These are phyloP conservation scores for Dendroctonus ponderosae DNA, from an alignment of 1,140 invertebrate species.

Conservation along the genomic window DNA sequence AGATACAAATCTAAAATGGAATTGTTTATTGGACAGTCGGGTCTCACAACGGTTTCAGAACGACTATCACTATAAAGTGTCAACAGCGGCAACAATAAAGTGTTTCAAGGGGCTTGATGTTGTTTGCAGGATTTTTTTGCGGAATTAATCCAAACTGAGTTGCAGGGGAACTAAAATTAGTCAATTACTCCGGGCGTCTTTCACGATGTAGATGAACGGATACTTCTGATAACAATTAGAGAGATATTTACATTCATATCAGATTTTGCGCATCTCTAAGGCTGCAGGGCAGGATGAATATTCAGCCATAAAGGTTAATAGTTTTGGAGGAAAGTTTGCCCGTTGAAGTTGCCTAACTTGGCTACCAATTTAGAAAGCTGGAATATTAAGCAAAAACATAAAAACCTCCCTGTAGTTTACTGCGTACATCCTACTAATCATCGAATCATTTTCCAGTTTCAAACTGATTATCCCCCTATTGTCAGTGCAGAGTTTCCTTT, in stretches of 20 bases:
- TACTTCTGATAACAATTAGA: constrained; percentile 12
- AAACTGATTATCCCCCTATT: too few species aligned
- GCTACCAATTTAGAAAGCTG: too few species aligned
- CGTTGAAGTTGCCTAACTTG: too few species aligned
- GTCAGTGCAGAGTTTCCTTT: not conserved
- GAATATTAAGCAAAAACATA: too few species aligned
- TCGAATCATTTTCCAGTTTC: too few species aligned
- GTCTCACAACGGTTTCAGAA: not conserved
- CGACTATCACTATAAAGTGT: not conserved
- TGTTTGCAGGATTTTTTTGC: not conserved
- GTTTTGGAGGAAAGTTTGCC: too few species aligned
- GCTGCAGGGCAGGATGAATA: constrained; percentile 10
- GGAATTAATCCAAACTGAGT: not conserved
- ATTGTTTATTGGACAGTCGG: constrained; percentile 7
- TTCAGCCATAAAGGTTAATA: not conserved
- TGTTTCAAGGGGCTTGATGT: not conserved
- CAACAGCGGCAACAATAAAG: not conserved
- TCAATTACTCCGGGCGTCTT: not conserved
- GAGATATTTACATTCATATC: constrained; percentile 21
- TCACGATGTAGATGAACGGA: not conserved
- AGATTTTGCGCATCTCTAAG: constrained; percentile 7
- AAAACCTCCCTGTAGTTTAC: too few species aligned
- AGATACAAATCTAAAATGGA: constrained; percentile 16
- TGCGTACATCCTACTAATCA: too few species aligned
- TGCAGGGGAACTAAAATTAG: not conserved